Evolutionary conservation across 2,888 invertebrate species (phyloP).

Genomic region (Athalia circularis): DNA sequence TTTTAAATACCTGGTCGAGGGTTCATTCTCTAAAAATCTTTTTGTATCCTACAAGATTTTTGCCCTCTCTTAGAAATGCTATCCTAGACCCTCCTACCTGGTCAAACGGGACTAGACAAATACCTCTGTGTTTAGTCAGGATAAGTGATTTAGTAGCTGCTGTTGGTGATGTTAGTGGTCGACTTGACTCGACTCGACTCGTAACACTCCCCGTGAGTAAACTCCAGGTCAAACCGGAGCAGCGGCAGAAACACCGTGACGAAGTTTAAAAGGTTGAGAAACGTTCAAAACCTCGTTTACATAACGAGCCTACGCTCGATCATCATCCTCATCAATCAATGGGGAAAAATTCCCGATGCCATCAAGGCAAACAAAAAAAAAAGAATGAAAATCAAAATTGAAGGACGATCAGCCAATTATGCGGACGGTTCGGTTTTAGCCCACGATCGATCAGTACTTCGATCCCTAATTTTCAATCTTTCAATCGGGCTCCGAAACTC

Average conservation of each 20-base stretch:
- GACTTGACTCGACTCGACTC: not conserved
- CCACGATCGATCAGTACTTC: constrained; percentile 2
- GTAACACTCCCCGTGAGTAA: no score
- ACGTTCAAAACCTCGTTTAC: not conserved
- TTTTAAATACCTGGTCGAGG: not conserved
- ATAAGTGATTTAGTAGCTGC: constrained; percentile 37
- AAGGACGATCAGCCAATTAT: constrained; percentile 15
- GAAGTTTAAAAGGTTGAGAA: not conserved
- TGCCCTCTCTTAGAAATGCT: not conserved
- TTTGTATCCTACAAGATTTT: not conserved
- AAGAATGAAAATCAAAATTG: not conserved
- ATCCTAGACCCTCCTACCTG: not conserved
- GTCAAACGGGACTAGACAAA: constrained; percentile 33
- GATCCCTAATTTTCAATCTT: not conserved
- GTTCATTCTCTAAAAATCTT: not conserved
- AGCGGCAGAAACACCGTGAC: constrained; percentile 18
- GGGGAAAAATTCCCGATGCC: no score
- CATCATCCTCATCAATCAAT: not conserved
- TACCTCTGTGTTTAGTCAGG: constrained; percentile 42
- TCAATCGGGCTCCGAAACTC: no score
- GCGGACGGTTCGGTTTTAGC: not conserved
- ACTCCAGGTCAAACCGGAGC: not conserved
- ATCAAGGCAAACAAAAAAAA: no score
- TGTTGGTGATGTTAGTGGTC: constrained; percentile 17
- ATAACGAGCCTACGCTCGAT: no score